These are phyloP conservation scores for Galerucella calmariensis DNA, from an alignment of 2,888 invertebrate genomes.

Conservation along the genomic window DNA sequence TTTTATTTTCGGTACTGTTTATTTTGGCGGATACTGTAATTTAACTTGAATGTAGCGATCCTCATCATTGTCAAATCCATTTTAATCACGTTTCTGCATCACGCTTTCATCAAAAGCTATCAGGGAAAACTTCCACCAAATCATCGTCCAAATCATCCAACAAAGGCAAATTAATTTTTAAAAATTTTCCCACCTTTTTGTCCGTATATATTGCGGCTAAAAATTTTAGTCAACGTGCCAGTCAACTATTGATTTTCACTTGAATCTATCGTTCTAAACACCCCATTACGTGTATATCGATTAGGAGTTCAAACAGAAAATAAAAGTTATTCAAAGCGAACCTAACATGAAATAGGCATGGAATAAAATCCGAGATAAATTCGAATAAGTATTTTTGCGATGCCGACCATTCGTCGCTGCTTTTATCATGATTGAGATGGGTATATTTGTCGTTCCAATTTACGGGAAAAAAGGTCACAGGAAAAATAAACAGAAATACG, in stretches of 20 bases:
- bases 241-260: not conserved
- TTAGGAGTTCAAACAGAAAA: not conserved
- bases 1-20: too few species aligned
- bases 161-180: not conserved
- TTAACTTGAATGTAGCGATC: too few species aligned
- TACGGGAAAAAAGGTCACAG: constrained; percentile 66
- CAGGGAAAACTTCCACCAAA: too few species aligned
- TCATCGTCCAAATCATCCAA: not conserved
- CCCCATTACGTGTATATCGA: not conserved
- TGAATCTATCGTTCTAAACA: not conserved
- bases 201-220: not conserved
- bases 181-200: not conserved
- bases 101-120: too few species aligned
- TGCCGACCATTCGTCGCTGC: not conserved
- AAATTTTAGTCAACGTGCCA: not conserved
- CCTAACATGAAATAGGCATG: not conserved
- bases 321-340: not conserved
- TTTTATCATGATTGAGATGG: not conserved
- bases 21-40: too few species aligned
- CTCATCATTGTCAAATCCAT: not conserved
- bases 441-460: not conserved
- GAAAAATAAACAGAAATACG: constrained; percentile 15
- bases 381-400: not conserved
- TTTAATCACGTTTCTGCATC: not conserved
- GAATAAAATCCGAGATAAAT: not conserved